Base-by-base conservation (phyloP, 2,113 vertebrate species). In the Platysternon megacephalum region DNA sequence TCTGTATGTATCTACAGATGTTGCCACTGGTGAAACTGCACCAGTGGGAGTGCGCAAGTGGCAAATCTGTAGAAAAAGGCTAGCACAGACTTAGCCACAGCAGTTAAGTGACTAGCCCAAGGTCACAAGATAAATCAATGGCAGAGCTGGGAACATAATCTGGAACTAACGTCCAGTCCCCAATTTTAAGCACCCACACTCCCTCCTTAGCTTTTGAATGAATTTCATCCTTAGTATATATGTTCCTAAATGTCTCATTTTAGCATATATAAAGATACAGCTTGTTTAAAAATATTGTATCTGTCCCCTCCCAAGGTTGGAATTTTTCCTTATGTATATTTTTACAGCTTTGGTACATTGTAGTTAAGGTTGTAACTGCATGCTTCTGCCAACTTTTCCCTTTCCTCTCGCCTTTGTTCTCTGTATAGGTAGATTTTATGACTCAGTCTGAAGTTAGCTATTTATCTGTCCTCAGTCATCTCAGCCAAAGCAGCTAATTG, bases 401-500 rank as follows among this genome's bases (percentile, higher is more conserved):
- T 90, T 49, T 74, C 35, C 81, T 93, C 87, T 78, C 5, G 24
- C 58, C n/a, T 17, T 91, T 87, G 39, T 32, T n/a, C 58, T 95
- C 65, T 65, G 8, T 32, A 58, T 53, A 35, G 52, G 49, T 61
- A 96, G 88, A 93, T 82, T 91, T 87, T 95, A 91, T 95, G 85
- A 95, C 81, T 95, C 90, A 85, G 16, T 35, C 53, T 89, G 74
- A 86, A 93, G 72, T 39, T 29, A 94, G 84, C 83, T 87, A 58
- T 86, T 95, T 92, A 85, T 87, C 87, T 79, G 1, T 86, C 90
- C 92, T 96, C 88, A 79, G 65, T 56, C 84, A 88, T 80, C 65
- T 93, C 28, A 76, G 55, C 39, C 53, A 76, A 58, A 65, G 29
- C 26, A 91, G 48, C 14, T 28, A 39, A 79, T 51, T 86, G 51